These are phyloP conservation scores for Microtus pennsylvanicus DNA, from an alignment of 2,113 vertebrate species.

Conservation along the genomic window DNA sequence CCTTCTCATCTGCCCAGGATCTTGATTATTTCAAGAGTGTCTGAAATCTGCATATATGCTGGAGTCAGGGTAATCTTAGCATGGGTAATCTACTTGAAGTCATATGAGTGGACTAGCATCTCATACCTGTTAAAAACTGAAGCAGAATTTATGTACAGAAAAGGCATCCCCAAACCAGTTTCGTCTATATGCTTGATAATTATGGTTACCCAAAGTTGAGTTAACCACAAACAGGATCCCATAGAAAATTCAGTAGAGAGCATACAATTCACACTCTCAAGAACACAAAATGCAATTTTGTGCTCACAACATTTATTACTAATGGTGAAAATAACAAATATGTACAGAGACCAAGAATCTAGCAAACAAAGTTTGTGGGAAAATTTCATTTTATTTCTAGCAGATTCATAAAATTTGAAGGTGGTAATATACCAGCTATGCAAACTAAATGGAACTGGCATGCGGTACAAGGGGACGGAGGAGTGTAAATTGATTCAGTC, in stretches of 20 bases:
- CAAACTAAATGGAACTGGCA: not conserved
- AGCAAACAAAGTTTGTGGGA: not conserved
- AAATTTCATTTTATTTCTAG: not conserved
- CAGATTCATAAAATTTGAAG: not conserved
- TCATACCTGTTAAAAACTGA: not conserved
- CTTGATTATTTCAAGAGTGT: not conserved
- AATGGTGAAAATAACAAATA: slow-evolving; percentile 6
- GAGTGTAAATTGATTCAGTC: not conserved
- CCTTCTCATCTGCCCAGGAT: not conserved
- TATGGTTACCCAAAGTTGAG: not conserved
- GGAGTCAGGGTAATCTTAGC: not conserved
- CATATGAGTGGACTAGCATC: not conserved
- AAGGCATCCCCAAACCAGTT: not conserved
- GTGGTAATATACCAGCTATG: not conserved
- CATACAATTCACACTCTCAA: not conserved
- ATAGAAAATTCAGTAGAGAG: not conserved
- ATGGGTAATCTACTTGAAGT: not conserved
- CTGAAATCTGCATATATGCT: not conserved
- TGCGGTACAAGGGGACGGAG: not conserved
- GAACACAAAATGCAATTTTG: not conserved
- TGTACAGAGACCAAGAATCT: not conserved
- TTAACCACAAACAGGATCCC: not conserved
- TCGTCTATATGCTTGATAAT: not conserved
- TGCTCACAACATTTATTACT: not conserved
- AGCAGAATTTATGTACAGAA: not conserved